Evolutionary conservation across 2,797 vertebrate species (phyloP).

Genomic region (Lacerta bilineata): DNA sequence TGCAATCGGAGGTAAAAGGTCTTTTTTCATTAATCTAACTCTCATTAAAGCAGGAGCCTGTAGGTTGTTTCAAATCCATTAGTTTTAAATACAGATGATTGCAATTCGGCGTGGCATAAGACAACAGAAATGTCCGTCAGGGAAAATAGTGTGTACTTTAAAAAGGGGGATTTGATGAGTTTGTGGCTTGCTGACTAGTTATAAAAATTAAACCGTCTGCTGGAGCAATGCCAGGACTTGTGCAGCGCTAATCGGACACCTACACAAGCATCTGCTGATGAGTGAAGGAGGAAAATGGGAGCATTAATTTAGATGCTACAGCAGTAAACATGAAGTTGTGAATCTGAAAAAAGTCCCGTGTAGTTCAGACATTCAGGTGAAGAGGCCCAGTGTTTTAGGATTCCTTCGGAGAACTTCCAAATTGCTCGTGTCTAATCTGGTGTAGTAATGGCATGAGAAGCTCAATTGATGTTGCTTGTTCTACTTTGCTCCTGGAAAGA

Average conservation of each 20-base stretch:
- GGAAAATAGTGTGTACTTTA: constrained; percentile 78
- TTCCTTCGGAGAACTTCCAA: not conserved
- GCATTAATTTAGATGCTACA: constrained; percentile 30
- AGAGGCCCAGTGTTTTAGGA: not conserved
- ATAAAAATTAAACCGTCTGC: constrained; percentile 77
- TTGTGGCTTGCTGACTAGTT: constrained; percentile 73
- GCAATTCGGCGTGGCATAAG: constrained; percentile 83
- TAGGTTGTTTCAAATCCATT: constrained; percentile 95
- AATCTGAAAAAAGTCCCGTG: constrained; percentile 8
- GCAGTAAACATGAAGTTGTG: constrained; percentile 7
- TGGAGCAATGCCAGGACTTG: constrained; percentile 37
- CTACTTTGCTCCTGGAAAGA: not conserved
- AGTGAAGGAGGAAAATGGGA: not conserved
- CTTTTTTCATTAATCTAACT: constrained; percentile 92
- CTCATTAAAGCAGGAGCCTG: constrained; percentile 92
- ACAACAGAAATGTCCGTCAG: constrained; percentile 88
- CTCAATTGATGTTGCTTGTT: not conserved
- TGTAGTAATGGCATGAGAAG: not conserved
- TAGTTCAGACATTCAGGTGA: not conserved
- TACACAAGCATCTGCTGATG: not conserved
- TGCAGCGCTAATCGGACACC: not conserved
- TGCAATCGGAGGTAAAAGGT: constrained; percentile 88
- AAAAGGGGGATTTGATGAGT: constrained; percentile 81
- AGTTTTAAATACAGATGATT: constrained; percentile 95
- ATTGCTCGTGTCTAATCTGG: not conserved